These are phyloP conservation scores for Pseudocheirus occidentalis DNA, from an alignment of 2,797 vertebrate genomes.

Conservation along the genomic window DNA sequence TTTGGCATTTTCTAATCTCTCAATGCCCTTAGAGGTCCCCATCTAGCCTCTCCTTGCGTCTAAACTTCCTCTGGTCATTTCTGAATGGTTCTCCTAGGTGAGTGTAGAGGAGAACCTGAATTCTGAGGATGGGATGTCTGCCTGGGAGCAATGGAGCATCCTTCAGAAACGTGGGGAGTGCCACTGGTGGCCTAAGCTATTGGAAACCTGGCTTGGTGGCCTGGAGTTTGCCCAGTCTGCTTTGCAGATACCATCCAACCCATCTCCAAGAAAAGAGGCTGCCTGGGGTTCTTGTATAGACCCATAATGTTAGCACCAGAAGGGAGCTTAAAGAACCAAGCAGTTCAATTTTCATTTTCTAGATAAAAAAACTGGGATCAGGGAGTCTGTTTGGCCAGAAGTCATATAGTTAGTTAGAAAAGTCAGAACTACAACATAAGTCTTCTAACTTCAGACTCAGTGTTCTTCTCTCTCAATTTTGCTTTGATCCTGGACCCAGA, in stretches of 20 bases:
- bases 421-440: neutral
- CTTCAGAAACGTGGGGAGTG: neutral
- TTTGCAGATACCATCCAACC: neutral
- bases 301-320: neutral
- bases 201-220: neutral
- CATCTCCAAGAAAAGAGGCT: neutral
- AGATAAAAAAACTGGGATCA: neutral
- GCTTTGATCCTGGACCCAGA: neutral
- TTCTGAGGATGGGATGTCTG: neutral
- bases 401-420: neutral
- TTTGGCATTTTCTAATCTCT: neutral
- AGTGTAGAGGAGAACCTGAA: neutral
- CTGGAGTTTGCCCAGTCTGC: neutral
- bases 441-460: neutral
- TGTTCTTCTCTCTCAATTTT: neutral
- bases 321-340: neutral
- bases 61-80: neutral
- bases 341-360: neutral
- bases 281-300: neutral
- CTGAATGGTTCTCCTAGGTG: neutral
- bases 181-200: neutral
- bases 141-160: neutral
- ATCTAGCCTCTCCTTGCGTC: neutral
- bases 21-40: neutral
- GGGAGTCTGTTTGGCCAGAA: neutral